phyloP scores from a whole-genome alignment of 2,113 vertebrate species.

The Poecile atricapillus region DNA sequence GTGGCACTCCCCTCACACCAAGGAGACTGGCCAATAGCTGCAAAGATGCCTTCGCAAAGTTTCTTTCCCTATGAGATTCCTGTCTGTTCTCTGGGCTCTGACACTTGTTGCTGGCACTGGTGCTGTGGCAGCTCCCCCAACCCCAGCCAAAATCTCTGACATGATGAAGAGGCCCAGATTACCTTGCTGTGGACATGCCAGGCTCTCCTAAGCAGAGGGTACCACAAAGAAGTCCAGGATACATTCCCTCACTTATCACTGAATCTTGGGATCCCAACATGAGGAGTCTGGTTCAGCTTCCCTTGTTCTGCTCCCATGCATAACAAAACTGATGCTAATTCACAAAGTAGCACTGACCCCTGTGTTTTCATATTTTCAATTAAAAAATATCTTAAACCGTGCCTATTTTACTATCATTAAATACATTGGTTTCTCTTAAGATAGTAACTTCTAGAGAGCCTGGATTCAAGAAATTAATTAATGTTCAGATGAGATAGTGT shows the following conservation, averaged over 20 bases:
- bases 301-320: not conserved
- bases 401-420: not conserved
- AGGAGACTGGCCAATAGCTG: not conserved
- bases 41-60: not conserved
- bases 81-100: not conserved
- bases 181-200: rapidly evolving
- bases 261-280: not conserved
- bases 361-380: not conserved
- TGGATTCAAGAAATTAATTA: slow-evolving; percentile 3
- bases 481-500: not conserved
- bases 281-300: not conserved
- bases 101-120: not conserved
- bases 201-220: not conserved
- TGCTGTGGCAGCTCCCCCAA: not conserved
- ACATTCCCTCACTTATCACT: not conserved
- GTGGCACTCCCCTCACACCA: not conserved
- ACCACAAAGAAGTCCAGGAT: not conserved
- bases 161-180: not conserved
- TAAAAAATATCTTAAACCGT: not conserved
- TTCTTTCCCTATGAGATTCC: not conserved
- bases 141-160: not conserved
- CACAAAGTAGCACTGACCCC: not conserved
- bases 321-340: not conserved
- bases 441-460: not conserved
- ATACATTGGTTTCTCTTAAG: not conserved